Percentiles rank a stretch among this genome's conserved stretches.
phyloP scores from a whole-genome alignment of 2,113 vertebrate genomes.

The Vidua macroura region DNA sequence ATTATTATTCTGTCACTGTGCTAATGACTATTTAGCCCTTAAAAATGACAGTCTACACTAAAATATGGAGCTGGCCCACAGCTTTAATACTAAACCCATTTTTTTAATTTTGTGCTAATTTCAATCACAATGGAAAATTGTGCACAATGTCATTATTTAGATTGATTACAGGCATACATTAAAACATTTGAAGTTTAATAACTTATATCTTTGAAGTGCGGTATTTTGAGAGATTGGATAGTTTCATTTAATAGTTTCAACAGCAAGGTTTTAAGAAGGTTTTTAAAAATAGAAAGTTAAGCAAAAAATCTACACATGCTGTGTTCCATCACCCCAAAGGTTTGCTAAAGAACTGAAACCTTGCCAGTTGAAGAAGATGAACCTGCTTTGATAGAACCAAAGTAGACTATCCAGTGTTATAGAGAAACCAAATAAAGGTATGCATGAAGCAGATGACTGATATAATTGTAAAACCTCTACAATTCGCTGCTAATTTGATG shows the following conservation, averaged over 20 bases:
- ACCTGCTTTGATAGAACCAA: not conserved
- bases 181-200: not conserved
- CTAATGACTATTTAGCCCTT: conserved; percentile 36
- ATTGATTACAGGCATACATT: not conserved
- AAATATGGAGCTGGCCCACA: not conserved
- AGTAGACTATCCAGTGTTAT: not conserved
- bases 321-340: not conserved
- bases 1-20: conserved; percentile 13
- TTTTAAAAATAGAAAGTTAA: not conserved
- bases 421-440: not conserved
- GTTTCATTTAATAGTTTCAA: not conserved
- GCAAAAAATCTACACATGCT: not conserved
- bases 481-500: not conserved
- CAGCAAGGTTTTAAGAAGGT: not conserved
- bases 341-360: not conserved
- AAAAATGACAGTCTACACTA: not conserved
- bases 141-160: not conserved
- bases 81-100: not conserved
- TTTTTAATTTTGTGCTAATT: not conserved
- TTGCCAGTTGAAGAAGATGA: not conserved
- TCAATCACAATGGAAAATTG: not conserved
- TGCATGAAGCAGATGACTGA: not conserved
- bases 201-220: not conserved
- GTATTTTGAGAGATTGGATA: not conserved
- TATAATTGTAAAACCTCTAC: not conserved